phyloP scores from a whole-genome alignment of 2,797 vertebrate genomes.

The Liasis olivaceus region DNA sequence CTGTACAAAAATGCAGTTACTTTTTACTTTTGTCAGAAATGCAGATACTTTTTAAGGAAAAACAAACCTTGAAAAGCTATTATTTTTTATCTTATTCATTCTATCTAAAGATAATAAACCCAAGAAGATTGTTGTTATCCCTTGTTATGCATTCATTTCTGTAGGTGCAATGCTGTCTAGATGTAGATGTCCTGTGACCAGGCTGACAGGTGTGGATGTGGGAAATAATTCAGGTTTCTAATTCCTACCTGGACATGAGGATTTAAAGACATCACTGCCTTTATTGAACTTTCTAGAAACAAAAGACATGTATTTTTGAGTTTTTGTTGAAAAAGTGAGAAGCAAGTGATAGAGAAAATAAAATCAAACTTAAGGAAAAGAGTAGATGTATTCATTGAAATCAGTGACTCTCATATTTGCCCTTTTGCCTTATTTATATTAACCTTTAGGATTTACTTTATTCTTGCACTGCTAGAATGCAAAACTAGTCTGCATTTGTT shows the following conservation, averaged over 20 bases:
- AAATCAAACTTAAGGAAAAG: background rate
- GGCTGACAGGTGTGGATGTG: background rate
- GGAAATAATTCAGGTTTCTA: background rate
- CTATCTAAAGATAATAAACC: background rate
- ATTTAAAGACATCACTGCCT: background rate
- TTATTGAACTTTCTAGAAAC: background rate
- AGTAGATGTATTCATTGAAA: background rate
- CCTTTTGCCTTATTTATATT: background rate
- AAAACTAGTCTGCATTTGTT: background rate
- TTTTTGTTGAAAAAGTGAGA: background rate
- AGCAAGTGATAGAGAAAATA: background rate
- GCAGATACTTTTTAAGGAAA: background rate
- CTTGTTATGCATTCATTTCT: background rate
- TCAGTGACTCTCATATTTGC: background rate
- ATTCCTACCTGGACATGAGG: background rate
- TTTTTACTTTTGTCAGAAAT: background rate
- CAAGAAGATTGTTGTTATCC: background rate
- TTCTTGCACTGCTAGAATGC: background rate
- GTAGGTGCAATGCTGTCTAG: background rate
- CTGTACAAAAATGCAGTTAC: background rate
- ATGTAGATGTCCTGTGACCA: background rate
- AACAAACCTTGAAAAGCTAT: too few species aligned
- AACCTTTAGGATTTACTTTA: background rate
- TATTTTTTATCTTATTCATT: too few species aligned
- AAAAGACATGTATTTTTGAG: background rate